These are phyloP conservation scores for Ameiurus melas DNA, from an alignment of 2,113 vertebrate genomes.

Conservation along the genomic window DNA sequence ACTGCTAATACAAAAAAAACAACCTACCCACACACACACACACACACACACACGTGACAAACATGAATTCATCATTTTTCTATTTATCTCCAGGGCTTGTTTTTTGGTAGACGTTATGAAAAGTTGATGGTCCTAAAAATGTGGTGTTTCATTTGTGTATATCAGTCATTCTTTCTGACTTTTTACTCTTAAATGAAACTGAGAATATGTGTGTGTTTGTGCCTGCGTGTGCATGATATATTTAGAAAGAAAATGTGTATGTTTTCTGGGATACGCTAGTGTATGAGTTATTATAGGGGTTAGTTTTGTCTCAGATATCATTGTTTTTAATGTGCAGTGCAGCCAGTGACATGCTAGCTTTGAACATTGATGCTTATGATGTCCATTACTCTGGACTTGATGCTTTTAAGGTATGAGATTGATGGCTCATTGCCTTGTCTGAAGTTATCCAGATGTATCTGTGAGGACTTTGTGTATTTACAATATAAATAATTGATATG, in stretches of 20 bases:
- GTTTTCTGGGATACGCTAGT: no score
- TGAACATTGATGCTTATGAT: no score
- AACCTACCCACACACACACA: not conserved
- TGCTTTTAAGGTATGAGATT: slow-evolving; percentile 11
- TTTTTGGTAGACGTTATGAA: not conserved
- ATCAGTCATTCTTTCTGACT: slow-evolving; percentile 6
- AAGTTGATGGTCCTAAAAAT: not conserved
- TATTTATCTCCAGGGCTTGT: not conserved
- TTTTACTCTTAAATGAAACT: slow-evolving; percentile 14
- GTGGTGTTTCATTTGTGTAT: not conserved
- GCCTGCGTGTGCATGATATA: not conserved
- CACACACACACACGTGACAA: not conserved
- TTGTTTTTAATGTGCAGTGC: slow-evolving; percentile 19
- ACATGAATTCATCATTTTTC: not conserved
- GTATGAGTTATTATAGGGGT: slow-evolving; percentile 13
- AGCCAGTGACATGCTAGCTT: slow-evolving; percentile 2
- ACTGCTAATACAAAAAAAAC: not conserved
- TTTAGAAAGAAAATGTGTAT: not conserved
- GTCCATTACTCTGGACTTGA: not conserved
- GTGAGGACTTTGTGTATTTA: not conserved
- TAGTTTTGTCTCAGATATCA: slow-evolving; percentile 3
- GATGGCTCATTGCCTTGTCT: slow-evolving; percentile 3
- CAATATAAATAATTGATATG: not conserved
- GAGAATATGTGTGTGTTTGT: slow-evolving; percentile 30
- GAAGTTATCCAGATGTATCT: not conserved